Evolutionary conservation across 2,797 vertebrate genomes (phyloP).

Genomic region (Halcyon leucocephala): DNA sequence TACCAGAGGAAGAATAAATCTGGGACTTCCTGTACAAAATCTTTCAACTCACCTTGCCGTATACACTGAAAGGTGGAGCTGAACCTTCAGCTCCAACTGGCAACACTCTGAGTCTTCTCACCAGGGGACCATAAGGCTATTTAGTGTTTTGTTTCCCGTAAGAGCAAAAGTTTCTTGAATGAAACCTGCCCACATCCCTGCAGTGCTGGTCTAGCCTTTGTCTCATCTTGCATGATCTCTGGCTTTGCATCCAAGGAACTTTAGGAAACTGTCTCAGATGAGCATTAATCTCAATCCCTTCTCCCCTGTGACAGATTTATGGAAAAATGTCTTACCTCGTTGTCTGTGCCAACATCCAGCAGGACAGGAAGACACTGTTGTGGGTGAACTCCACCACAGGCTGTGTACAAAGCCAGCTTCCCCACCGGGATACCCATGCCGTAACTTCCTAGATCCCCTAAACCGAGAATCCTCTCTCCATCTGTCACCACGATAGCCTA

Average conservation of each 20-base stretch:
- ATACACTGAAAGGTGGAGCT: background rate
- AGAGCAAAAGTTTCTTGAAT: background rate
- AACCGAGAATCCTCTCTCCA: slow-evolving; percentile 88
- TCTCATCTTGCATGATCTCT: background rate
- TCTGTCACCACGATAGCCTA: slow-evolving; percentile 91
- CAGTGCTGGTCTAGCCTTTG: background rate
- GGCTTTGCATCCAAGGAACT: background rate
- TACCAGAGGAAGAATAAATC: background rate
- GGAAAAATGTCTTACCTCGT: slow-evolving; percentile 79
- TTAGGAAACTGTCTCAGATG: background rate
- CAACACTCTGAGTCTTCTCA: background rate
- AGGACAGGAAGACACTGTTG: slow-evolving; percentile 89
- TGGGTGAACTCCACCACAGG: slow-evolving; percentile 86
- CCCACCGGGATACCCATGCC: slow-evolving; percentile 91
- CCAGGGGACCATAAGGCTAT: background rate
- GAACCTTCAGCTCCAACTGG: background rate
- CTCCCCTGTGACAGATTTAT: background rate
- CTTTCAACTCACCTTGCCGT: background rate
- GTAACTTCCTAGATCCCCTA: slow-evolving; percentile 88
- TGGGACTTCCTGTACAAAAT: background rate
- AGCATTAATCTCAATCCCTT: background rate
- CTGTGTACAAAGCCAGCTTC: slow-evolving; percentile 89
- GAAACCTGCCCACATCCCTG: background rate
- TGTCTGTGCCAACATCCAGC: slow-evolving; percentile 89
- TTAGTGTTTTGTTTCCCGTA: background rate